Evolutionary conservation across 2,797 vertebrate genomes (phyloP).

Genomic region (Nasua narica): DNA sequence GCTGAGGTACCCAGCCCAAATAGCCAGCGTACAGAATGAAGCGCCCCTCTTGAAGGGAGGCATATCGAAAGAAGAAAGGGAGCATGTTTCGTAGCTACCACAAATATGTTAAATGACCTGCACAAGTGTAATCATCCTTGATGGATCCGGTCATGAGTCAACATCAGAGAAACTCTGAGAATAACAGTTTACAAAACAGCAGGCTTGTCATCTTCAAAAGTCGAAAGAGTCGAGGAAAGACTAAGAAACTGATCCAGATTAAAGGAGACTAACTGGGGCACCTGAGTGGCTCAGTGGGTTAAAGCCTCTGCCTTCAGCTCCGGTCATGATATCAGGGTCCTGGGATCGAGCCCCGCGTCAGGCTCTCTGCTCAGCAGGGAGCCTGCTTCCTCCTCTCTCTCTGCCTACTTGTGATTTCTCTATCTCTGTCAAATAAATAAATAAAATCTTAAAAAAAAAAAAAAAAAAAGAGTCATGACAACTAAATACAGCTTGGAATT

Average conservation of each 20-base stretch:
- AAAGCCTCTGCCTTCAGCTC: no score
- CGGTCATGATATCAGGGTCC: no score
- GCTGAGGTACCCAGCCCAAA: neutral
- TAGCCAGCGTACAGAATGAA: neutral
- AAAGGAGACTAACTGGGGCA: neutral
- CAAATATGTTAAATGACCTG: neutral
- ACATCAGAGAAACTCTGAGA: neutral
- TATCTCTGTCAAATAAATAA: no score
- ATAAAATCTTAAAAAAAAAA: no score
- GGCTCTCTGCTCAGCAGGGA: no score
- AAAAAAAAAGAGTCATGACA: neutral
- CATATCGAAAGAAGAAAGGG: neutral
- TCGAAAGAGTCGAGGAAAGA: neutral
- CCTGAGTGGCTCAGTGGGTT: no score
- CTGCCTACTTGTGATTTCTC: no score
- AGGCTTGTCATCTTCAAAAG: neutral
- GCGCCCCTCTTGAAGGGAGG: neutral
- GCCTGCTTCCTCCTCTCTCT: no score
- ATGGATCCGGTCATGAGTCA: neutral
- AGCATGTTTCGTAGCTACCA: neutral
- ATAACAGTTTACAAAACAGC: neutral
- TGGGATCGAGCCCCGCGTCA: no score
- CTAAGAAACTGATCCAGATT: neutral
- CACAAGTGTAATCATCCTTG: neutral
- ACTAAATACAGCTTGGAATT: neutral